Base-by-base conservation (phyloP, 2,888 invertebrate species). In the Busseola fusca region DNA sequence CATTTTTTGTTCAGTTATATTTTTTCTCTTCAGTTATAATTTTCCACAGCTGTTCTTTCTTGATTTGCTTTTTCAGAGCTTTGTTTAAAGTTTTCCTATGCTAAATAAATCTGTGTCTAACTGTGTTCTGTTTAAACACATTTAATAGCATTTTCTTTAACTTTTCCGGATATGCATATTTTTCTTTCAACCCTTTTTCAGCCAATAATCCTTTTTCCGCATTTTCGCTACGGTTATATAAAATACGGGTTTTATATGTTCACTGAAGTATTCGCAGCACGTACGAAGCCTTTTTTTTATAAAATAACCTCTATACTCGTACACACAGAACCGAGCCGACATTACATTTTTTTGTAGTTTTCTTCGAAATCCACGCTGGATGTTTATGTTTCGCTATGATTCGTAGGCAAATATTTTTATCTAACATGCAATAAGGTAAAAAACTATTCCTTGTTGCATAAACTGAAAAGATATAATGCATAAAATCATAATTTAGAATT, bases 201-300 rank as follows among this genome's bases (percentile, higher is more conserved):
- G n/a, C 18, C 18, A n/a, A 45, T 27, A 25, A 56, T n/a, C 45
- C 14, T 59, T 58, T 58, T 54, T 21, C 21, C 45, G 52, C 27
- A 21, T 54, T 70, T 64, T 45, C 27, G 25, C 34, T 50, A 30
- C 58, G 37, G 62, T 81, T 45, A 75, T 74, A 64, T 37, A 57
- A 65, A 64, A 81, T 64, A 48, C 54, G 76, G 66, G 30, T 27
- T 63, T 80, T 63, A 62, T 30, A 56, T 62, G 54, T 42, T 58
- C 10, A 27, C 60, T 66, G n/a, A 57, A 66, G 50, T 30, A 81
- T 77, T 81, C 82, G n/a, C 1, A 56, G 54, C 72, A 78, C 63
- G 71, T 64, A 56, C 63, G 6, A 48, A 37, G 21, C 65, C 62
- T 37, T 65, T 18, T 69, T 57, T 58, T 54, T 57, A 66, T 78